Conservation (phyloP, 2,888 invertebrate species). For the Caenorhabditis doughertyi region DNA sequence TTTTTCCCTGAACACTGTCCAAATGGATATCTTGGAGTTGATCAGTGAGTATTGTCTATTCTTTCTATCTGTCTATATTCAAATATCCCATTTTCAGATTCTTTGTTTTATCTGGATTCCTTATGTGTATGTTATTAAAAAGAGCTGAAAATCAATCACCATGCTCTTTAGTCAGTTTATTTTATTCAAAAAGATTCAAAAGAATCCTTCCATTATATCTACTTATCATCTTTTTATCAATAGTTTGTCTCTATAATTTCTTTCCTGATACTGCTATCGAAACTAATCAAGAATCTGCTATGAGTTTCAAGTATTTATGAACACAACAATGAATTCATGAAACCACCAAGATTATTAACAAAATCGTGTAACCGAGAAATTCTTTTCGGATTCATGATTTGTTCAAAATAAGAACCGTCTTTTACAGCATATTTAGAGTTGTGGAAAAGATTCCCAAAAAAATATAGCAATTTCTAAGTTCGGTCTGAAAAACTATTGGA, state of each 20-base stretch:
- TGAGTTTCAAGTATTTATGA: slow-evolving; percentile 37
- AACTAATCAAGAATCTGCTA: slow-evolving; percentile 24
- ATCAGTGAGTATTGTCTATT: slow-evolving; percentile 17
- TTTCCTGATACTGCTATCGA: slow-evolving; percentile 25
- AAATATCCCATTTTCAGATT: slow-evolving; percentile 9
- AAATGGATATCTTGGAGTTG: slow-evolving; percentile 57
- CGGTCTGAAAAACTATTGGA: too few relatives aligned
- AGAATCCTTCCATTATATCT: slow-evolving; percentile 55
- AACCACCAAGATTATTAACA: slow-evolving; percentile 38
- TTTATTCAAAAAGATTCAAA: slow-evolving; percentile 44
- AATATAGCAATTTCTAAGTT: too few relatives aligned
- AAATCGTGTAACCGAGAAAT: neutral
- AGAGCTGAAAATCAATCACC: slow-evolving; percentile 3
- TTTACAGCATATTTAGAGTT: too few relatives aligned
- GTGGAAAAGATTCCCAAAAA: too few relatives aligned
- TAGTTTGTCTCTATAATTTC: slow-evolving; percentile 10
- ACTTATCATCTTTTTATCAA: slow-evolving; percentile 10
- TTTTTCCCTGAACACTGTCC: slow-evolving; percentile 39
- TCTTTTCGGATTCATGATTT: too few relatives aligned
- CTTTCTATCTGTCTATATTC: neutral
- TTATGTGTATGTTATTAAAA: slow-evolving; percentile 44
- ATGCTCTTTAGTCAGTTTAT: slow-evolving; percentile 11
- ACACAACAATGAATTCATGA: slow-evolving; percentile 25
- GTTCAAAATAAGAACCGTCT: too few relatives aligned
- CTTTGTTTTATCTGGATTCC: slow-evolving; percentile 42